Percentiles rank a stretch among this genome's conserved stretches.
phyloP scores from a whole-genome alignment of 2,888 invertebrate genomes.

The Celastrina argiolus region DNA sequence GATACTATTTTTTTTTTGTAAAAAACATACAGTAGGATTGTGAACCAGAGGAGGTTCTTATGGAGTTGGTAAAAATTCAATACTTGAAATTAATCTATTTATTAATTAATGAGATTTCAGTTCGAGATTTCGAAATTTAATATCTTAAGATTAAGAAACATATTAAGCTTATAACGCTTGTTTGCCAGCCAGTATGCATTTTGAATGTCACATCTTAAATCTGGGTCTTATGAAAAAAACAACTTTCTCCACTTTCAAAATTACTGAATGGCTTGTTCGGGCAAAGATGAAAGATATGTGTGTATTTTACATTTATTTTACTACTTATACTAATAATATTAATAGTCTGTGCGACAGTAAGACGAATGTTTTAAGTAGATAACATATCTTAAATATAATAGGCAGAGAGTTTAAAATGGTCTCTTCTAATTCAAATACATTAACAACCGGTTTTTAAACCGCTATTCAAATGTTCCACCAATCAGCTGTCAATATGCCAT shows the following conservation, averaged over 20 bases:
- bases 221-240: background rate
- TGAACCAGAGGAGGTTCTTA: too few relatives aligned
- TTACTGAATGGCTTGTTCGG: background rate
- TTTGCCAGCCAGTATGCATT: background rate
- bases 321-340: background rate
- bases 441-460: too few relatives aligned
- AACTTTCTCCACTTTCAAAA: background rate
- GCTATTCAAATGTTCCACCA: too few relatives aligned
- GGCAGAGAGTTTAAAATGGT: background rate
- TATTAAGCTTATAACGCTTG: background rate
- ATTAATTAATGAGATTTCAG: background rate
- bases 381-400: background rate
- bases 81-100: background rate
- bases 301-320: conserved; percentile 2
- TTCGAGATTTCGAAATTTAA: too few relatives aligned
- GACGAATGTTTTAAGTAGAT: background rate
- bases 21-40: too few relatives aligned
- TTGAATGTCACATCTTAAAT: background rate
- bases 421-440: background rate
- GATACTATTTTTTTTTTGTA: too few relatives aligned
- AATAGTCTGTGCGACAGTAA: background rate
- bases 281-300: background rate
- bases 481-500: too few relatives aligned
- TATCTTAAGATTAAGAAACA: background rate
- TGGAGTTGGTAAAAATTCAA: background rate